A percentile compares a stretch with the other conserved stretches of the same genome.
Conservation (phyloP, 2,888 invertebrate species). For the Gortyna flavago region DNA sequence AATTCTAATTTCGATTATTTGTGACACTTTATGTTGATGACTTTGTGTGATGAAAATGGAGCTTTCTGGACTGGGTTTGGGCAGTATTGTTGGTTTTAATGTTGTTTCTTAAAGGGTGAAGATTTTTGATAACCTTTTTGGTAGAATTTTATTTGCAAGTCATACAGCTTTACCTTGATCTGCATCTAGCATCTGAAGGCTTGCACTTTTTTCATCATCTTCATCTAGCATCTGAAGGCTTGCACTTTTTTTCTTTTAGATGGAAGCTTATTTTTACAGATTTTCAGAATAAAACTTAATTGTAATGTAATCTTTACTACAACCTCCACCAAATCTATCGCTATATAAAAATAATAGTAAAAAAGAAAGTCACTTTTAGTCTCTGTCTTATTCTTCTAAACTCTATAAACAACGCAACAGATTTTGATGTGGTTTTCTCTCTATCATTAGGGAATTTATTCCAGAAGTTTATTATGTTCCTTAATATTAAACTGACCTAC, state of each 20-base stretch:
- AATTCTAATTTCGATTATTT: slow-evolving; percentile 87
- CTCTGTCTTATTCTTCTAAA: too few species aligned
- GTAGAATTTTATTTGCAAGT: background rate
- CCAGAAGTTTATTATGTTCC: background rate
- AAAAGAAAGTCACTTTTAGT: background rate
- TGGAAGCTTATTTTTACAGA: background rate
- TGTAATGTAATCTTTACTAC: too few species aligned
- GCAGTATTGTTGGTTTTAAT: slow-evolving; percentile 25
- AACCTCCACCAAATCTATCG: too few species aligned
- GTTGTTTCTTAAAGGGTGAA: background rate
- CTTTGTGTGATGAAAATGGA: slow-evolving; percentile 60
- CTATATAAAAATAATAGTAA: too few species aligned
- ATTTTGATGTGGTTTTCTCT: background rate
- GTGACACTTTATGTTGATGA: slow-evolving; percentile 74
- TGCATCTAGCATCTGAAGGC: background rate
- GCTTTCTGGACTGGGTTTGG: slow-evolving; percentile 46
- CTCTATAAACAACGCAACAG: too few species aligned
- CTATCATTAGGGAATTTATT: background rate
- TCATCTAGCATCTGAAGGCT: too few species aligned
- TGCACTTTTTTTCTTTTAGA: background rate
- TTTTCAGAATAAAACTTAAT: too few species aligned
- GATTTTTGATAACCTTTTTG: background rate
- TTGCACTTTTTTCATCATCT: too few species aligned
- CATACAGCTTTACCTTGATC: background rate
- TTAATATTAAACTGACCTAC: too few species aligned